A percentile compares a stretch with the other conserved stretches of the same genome.
phyloP scores from a whole-genome alignment of 2,797 vertebrate species.

The Enteromius mattozi region DNA sequence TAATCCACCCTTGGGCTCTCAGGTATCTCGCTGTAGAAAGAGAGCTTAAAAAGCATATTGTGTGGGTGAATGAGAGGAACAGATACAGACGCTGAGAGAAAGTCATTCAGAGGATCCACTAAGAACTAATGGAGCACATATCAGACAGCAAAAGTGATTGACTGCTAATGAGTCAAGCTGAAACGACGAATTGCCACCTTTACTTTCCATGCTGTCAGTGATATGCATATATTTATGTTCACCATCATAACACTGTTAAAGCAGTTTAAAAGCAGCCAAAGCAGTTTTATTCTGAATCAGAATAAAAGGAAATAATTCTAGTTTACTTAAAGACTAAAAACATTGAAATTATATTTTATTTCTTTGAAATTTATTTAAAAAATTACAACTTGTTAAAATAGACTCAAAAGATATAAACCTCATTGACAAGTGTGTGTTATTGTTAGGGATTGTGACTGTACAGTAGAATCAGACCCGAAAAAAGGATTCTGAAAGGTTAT shows the following conservation, averaged over 20 bases:
- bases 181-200: neutral
- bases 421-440: neutral
- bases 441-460: neutral
- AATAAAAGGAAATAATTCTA: neutral
- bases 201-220: neutral
- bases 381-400: neutral
- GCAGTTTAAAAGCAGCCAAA: neutral
- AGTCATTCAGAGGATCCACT: neutral
- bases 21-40: neutral
- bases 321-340: neutral
- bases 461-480: neutral
- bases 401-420: neutral
- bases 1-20: neutral
- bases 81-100: constrained; percentile 15
- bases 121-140: neutral
- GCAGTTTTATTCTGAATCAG: neutral
- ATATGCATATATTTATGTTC: neutral
- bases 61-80: constrained; percentile 23
- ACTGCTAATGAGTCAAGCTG: neutral
- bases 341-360: neutral
- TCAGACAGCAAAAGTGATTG: neutral
- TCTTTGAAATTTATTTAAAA: neutral
- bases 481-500: no score
- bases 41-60: constrained; percentile 21
- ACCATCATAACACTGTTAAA: neutral